A percentile compares a stretch with the other conserved stretches of the same genome.
Conservation (phyloP, 1,140 invertebrate genomes). For the Branchinecta lynchi region DNA sequence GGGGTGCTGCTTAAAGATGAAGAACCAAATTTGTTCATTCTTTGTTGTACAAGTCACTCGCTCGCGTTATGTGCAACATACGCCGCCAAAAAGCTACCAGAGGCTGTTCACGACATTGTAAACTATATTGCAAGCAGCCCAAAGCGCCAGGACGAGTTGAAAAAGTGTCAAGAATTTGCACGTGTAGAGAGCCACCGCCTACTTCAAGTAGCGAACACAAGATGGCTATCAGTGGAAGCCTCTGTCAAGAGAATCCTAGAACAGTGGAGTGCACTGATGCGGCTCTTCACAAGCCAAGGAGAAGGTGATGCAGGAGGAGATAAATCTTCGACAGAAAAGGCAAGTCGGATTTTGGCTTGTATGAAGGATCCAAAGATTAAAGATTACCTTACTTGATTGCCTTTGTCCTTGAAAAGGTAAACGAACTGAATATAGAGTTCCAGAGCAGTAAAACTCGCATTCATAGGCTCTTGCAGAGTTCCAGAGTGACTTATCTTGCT, state of each 20-base stretch:
- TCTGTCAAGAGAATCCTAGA: too few relatives aligned
- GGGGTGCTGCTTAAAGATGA: neutral
- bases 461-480: neutral
- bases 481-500: neutral
- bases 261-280: too few relatives aligned
- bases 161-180: neutral
- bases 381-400: neutral
- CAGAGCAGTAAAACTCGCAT: neutral
- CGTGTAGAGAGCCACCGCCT: neutral
- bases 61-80: neutral
- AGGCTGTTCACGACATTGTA: neutral
- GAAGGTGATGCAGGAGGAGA: too few relatives aligned
- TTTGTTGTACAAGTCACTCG: constrained; percentile 1
- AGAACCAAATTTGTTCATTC: neutral
- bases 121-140: neutral
- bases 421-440: neutral
- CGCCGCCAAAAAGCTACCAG: neutral
- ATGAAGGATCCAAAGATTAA: neutral
- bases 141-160: neutral
- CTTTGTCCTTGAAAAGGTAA: neutral
- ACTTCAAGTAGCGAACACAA: neutral
- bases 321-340: neutral
- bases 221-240: too few relatives aligned
- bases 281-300: too few relatives aligned
- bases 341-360: neutral